Evolutionary conservation across 2,888 invertebrate species (phyloP), one percentile per base, ranked within the genome.

Genomic region (Patella pellucida): DNA sequence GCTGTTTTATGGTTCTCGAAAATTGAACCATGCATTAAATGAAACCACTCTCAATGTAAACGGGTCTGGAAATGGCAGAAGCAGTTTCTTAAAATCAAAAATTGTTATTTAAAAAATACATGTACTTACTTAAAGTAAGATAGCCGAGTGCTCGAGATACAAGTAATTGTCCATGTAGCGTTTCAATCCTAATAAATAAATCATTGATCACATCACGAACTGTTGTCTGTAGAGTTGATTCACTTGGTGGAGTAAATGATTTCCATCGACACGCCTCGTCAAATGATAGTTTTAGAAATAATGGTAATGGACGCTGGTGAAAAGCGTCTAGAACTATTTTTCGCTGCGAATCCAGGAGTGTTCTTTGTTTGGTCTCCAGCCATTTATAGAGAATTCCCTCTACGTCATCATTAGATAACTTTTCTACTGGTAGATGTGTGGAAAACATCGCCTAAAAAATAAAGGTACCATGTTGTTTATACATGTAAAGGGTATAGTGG

Each of bases 221-320:
- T 1, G 85, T 85, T 11, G 72, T 68, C 72, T 87, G 79, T 5
- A 88, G 76, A 3, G 81, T 78, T 1, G 84, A 84, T 3, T 70
- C 56, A 14, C 77, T 79, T 12, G 74, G 74, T 0, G 79, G 71
- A 9, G 84, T 80, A 77, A 84, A 89, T n/a, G 88, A 88, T 27
- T 82, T 84, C 89, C 89, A 89, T 51, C 82, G 75, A 19, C 81
- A 81, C 0, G 89, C 87, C 56, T 86, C 85, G 74, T 88, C 88
- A 76, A 88, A 85, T 9, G 86, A 82, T n/a, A 89, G 82, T 76
- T 88, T 88, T 51, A 88, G 78, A 77, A 82, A 87, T 27, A 89
- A 79, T 12, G 89, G 88, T 9, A 86, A 67, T 0, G 89, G 85
- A 67, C 86, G 86, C 15, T 83, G 75, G 9, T 79, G 76, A 73